Base-by-base conservation (phyloP, 2,888 invertebrate genomes). In the Argyra leucocephala region DNA sequence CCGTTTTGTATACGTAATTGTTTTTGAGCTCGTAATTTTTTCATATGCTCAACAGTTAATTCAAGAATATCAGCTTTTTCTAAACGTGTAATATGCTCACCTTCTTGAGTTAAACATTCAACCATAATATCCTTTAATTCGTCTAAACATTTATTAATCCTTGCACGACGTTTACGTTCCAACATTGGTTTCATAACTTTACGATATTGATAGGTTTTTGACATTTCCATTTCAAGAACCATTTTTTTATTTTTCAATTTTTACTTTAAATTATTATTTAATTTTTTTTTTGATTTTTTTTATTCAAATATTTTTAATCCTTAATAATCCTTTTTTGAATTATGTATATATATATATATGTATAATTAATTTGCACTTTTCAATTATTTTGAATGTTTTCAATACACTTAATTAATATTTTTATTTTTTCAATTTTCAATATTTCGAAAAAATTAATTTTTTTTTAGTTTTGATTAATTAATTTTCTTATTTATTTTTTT, bases 111-210 rank as follows among this genome's bases (percentile, higher is more conserved):
- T 22, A 78, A 70, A 58, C 79, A 78, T 72, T 79, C 79, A 59
- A 93, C 92, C 90, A 93, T 91, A 74, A 93, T 82, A 80, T 93
- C 93, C 81, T 93, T 93, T 69, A 93, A 84, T 76, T 93, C 93
- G 79, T 93, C 93, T 74, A 93, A 83, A 81, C 93, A 93, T 74
- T 91, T 88, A 80, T 93, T 93, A 83, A 93, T 93, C 78, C 93
- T 85, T 70, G 93, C 93, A 72, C 93, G 85, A 67, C 93, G 85
- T 78, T 93, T 92, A 73, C 93, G 85, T 82, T 93, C 93, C 73
- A 93, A 82, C 91, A 93, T 91, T 74, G 93, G 93, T 80, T 93
- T 93, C 92, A 93, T 93, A 76, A 93, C 92, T 87, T 93, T 93
- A 81, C 93, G 87, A 81, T 93, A 93, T 80, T 93, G 93, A 82